Percentiles rank a stretch among this genome's conserved stretches.
These are phyloP conservation scores for Drosophila cardini DNA, from an alignment of 1,140 invertebrate genomes.

Conservation along the genomic window DNA sequence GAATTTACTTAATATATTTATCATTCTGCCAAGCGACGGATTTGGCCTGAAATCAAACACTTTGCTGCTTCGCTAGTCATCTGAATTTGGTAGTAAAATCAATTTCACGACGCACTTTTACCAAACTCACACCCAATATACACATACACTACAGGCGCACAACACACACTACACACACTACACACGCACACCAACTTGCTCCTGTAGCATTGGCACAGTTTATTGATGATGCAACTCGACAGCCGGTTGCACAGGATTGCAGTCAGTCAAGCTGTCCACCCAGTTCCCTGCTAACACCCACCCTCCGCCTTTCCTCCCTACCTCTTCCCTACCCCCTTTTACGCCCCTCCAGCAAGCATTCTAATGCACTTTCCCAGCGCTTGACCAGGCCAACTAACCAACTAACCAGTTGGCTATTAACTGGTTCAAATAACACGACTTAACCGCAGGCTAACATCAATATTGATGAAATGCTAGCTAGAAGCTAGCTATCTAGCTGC, in stretches of 20 bases:
- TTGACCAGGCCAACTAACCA: slow-evolving; percentile 10
- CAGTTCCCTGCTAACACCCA: neutral
- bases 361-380: slow-evolving; percentile 32
- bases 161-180: too few species aligned
- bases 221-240: slow-evolving; percentile 57
- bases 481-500: too few species aligned
- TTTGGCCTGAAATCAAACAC: slow-evolving; percentile 51
- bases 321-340: neutral
- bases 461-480: slow-evolving; percentile 13
- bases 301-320: neutral
- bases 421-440: slow-evolving; percentile 24
- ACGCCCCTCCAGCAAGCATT: slow-evolving; percentile 14
- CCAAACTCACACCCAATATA: slow-evolving; percentile 27
- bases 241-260: slow-evolving; percentile 58
- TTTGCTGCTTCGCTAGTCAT: slow-evolving; percentile 37
- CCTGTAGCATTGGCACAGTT: slow-evolving; percentile 27
- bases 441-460: slow-evolving; percentile 8
- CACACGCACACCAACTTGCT: slow-evolving; percentile 8
- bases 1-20: slow-evolving; percentile 40
- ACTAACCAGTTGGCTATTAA: slow-evolving; percentile 7
- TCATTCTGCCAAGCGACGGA: slow-evolving; percentile 49
- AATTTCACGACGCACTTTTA: slow-evolving; percentile 70
- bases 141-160: neutral
- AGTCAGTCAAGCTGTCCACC: slow-evolving; percentile 23
- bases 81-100: slow-evolving; percentile 14